Evolutionary conservation across 2,113 vertebrate species (phyloP).

Genomic region (Mustela nigripes): DNA sequence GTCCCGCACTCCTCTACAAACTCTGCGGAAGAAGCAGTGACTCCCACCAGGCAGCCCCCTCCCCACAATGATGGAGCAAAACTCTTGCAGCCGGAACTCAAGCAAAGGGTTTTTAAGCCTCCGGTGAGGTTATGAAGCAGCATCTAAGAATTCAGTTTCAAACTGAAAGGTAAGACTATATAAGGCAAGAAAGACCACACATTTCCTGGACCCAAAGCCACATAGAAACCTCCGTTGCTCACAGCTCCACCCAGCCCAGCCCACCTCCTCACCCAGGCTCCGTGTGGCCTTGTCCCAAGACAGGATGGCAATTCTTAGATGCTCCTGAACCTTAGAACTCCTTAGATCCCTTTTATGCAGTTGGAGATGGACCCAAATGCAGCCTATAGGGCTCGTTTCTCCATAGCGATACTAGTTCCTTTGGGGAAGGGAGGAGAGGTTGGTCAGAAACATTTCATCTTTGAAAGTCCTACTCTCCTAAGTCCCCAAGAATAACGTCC

Average conservation of each 20-base stretch:
- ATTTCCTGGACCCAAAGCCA: conserved; percentile 61
- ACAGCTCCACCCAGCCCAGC: not conserved
- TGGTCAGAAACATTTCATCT: conserved; percentile 17
- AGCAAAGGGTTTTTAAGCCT: conserved; percentile 65
- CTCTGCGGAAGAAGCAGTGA: accelerated
- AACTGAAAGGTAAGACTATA: conserved; percentile 66
- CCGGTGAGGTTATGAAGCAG: conserved; percentile 35
- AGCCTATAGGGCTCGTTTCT: not conserved
- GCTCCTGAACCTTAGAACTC: not conserved
- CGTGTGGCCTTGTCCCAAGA: not conserved
- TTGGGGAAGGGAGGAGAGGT: not conserved
- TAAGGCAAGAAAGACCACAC: conserved; percentile 64
- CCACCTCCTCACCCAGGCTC: conserved; percentile 7
- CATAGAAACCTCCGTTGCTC: not conserved
- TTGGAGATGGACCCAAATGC: not conserved
- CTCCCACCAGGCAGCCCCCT: conserved; percentile 21
- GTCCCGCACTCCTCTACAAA: not conserved
- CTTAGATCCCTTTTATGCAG: not conserved
- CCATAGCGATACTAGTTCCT: not conserved
- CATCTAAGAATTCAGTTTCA: conserved; percentile 67
- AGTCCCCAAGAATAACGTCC: conserved; percentile 8
- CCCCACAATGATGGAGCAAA: conserved; percentile 26
- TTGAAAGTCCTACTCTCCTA: not conserved
- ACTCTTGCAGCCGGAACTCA: not conserved
- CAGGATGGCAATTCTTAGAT: not conserved